Evolutionary conservation across 2,888 invertebrate species (phyloP), one percentile per base, ranked within the genome.

Genomic region (Dromius quadrimaculatus): DNA sequence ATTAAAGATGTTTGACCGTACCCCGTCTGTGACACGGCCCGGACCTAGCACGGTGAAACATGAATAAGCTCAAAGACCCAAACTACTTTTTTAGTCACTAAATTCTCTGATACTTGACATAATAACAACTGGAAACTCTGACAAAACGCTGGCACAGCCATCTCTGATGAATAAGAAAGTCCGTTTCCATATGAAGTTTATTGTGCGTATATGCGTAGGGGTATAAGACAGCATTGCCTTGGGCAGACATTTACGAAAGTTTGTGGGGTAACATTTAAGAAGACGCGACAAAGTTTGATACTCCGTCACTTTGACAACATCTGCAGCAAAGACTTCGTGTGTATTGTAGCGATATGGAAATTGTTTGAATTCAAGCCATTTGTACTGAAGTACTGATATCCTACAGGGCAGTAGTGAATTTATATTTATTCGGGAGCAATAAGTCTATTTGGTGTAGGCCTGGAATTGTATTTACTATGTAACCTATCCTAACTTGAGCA

Each of bases 231-330:
- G 19, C 19, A 59, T 19, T 1, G 65, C 65, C 65, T 4, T 11
- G 11, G 38, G 65, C 65, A 15, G 23, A 54, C 23, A 54, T 65
- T 65, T 20, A 8, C 20, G 23, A 32, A 65, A 54, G 50, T 64
- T 64, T 50, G 50, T 65, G 50, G 65, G 22, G 41, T 28, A 23
- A 22, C 54, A 32, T 65, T 65, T 54, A 65, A 65, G 50, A 65
- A 65, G 36, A 54, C 38, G 54, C 34, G 65, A 65, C 65, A 65
- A 65, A 65, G 65, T 65, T 65, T 50, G 47, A 17, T 64, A 54
- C 38, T 65, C 38, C 65, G 65, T 65, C 65, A 65, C 65, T 65
- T 45, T 65, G 65, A 65, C 65, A 64, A 47, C 64, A 65, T 65
- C 65, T 65, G 54, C 54, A 65, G 38, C 54, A 50, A 54, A 54